Evolutionary conservation across 2,113 vertebrate species (phyloP), one percentile per base, ranked within the genome.

Genomic region (Toxotes jaculatrix): DNA sequence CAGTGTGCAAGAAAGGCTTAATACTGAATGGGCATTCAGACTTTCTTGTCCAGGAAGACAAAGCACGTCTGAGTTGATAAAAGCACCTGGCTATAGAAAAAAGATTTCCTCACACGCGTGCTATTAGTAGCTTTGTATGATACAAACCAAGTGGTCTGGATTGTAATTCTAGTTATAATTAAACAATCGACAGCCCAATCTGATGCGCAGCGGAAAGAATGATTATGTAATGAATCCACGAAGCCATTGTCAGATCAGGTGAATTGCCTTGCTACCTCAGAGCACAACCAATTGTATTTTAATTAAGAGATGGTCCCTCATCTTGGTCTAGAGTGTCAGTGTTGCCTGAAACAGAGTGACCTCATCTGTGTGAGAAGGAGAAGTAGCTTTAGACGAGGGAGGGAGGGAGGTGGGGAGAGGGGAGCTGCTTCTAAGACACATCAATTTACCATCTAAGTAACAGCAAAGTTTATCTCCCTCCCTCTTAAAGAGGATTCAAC

Each of bases 271-370:
- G 75, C 76, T 74, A 87, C 75, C 78, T 86, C 79, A 89, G 89
- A 78, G 81, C 49, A 40, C 79, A 82, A 81, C 64, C 84, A 82
- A 90, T 93, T 93, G 94, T 90, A 87, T 95, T 94, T 94, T 95
- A 94, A 95, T 96, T 95, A 95, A 94, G 93, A 93, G 91, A 94
- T 93, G 91, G 88, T 91, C 77, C 80, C 83, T 95, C 77, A 43
- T 85, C 88, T 77, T 77, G 86, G 92, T 93, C 91, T 95, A 92
- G 91, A 88, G 88, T 95, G 91, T 95, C 94, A 90, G 77, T 89
- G 88, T 93, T 71, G 89, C 91, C 90, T 84, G 83, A 93, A 90
- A 89, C 89, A 51, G 79, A 77, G 86, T 94, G 92, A 95, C 88
- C 93, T 95, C 93, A 93, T 92, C 79, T 10, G 57, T 68, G 74